These are phyloP conservation scores for Menidia menidia DNA, from an alignment of 2,797 vertebrate species.

Conservation along the genomic window DNA sequence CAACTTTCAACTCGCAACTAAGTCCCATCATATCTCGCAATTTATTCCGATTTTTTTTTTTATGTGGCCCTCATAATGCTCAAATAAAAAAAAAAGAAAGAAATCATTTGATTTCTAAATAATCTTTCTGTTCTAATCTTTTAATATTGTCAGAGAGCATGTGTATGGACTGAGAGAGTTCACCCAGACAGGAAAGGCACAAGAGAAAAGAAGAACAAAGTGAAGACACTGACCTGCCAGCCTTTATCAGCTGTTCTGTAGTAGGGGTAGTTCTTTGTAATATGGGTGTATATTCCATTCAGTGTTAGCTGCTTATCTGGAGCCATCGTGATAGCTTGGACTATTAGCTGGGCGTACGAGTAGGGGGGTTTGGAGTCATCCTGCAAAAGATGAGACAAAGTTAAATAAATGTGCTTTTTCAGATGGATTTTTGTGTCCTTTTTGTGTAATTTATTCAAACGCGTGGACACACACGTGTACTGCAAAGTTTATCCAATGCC, in stretches of 20 bases:
- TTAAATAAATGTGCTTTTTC: background rate
- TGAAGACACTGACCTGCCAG: conserved; percentile 90
- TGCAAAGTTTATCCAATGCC: too few species aligned
- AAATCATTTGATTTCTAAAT: background rate
- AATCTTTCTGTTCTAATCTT: background rate
- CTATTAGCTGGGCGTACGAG: conserved; percentile 97
- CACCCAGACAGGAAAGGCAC: too few species aligned
- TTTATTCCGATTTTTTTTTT: too few species aligned
- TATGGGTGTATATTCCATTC: conserved; percentile 98
- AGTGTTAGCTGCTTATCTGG: conserved; percentile 96
- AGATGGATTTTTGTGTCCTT: too few species aligned
- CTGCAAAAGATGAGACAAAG: conserved; percentile 68
- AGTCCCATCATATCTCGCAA: too few species aligned
- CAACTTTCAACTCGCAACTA: too few species aligned
- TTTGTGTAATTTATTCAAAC: too few species aligned
- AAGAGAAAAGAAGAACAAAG: background rate
- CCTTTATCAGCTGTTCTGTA: conserved; percentile 99
- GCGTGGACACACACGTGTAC: too few species aligned
- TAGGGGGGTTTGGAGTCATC: conserved; percentile 98
- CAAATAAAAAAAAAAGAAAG: too few species aligned
- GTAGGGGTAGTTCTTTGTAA: conserved; percentile 98
- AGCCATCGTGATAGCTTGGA: conserved; percentile 98
- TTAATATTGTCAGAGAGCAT: background rate
- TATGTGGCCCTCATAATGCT: too few species aligned
- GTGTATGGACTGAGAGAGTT: too few species aligned